Percentiles rank a stretch among this genome's conserved stretches.
Conservation (phyloP, 2,113 vertebrate genomes). For the human (Homo sapiens) region GRCh38 chr11:69676501-69677000, state of each 20-base stretch:
- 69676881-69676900: neutral
- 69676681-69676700: neutral
- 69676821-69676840: neutral
- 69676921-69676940: neutral
- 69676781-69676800: neutral
- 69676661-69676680: neutral
- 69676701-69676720: neutral
- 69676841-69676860: neutral
- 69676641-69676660: neutral
- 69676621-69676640: neutral
- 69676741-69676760: neutral
- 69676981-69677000: no score
- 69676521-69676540: neutral
- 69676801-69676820: neutral
- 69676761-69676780: neutral
- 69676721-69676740: neutral
- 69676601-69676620: neutral
- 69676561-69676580: neutral
- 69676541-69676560: no score
- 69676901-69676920: neutral
- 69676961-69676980: neutral
- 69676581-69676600: neutral
- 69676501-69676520: neutral
- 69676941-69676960: neutral
- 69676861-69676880: neutral